A percentile compares a stretch with the other conserved stretches of the same genome.
Evolutionary conservation across 2,888 invertebrate genomes (phyloP).

Genomic region (Pseudococcus jackbeardsleyi): DNA sequence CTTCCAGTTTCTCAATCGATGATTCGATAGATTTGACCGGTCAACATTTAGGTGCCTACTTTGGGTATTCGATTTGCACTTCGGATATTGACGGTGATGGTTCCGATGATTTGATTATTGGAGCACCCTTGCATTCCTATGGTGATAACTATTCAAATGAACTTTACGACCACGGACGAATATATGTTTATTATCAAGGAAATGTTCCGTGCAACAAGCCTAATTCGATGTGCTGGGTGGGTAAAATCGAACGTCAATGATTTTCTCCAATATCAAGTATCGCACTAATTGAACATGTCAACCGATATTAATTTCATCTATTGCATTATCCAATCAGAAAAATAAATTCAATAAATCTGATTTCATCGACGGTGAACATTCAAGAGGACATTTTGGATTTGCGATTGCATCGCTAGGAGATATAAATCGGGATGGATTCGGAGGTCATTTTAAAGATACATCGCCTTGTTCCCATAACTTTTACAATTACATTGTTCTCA

Average conservation of each 20-base stretch:
- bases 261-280: background rate
- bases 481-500: too few relatives aligned
- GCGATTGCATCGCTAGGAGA: conserved; percentile 90
- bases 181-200: conserved; percentile 91
- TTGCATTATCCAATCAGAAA: background rate
- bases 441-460: conserved; percentile 73
- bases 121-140: conserved; percentile 93
- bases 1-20: conserved; percentile 72
- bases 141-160: conserved; percentile 76
- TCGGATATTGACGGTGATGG: conserved; percentile 94
- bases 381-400: conserved; percentile 88
- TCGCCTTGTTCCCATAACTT: background rate
- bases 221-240: conserved; percentile 33
- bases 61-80: conserved; percentile 90
- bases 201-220: conserved; percentile 70
- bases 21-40: conserved; percentile 85
- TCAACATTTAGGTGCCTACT: conserved; percentile 94
- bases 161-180: conserved; percentile 91
- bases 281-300: background rate
- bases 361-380: conserved; percentile 4
- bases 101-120: conserved; percentile 89
- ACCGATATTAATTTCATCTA: too few relatives aligned
- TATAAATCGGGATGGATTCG: conserved; percentile 93
- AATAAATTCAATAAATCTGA: conserved; percentile 3
- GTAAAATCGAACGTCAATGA: background rate